Evolutionary conservation across 2,113 vertebrate species (phyloP).

Genomic region (Centropus bengalensis): DNA sequence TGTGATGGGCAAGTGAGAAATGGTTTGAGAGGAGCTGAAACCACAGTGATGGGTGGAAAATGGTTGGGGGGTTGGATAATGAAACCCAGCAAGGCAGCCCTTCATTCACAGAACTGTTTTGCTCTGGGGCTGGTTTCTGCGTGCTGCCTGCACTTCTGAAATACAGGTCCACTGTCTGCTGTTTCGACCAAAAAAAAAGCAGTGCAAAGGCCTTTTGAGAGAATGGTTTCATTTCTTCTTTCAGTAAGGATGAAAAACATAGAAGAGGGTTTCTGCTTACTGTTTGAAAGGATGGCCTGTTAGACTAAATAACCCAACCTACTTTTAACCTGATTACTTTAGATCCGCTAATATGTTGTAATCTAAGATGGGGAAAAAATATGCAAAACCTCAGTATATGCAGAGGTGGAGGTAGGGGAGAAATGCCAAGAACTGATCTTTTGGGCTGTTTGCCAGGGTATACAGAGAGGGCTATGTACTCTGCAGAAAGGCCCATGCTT

Average conservation of each 20-base stretch:
- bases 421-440: not conserved
- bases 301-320: not conserved
- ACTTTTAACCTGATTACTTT: not conserved
- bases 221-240: not conserved
- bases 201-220: not conserved
- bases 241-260: too few relatives aligned
- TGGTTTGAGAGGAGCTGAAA: not conserved
- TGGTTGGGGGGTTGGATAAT: rapidly evolving
- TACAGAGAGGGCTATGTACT: not conserved
- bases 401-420: not conserved
- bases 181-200: rapidly evolving
- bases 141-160: not conserved
- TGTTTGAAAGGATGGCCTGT: not conserved
- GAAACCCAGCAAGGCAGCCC: not conserved
- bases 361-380: not conserved
- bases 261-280: not conserved
- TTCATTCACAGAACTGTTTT: not conserved
- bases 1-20: rapidly evolving
- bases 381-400: not conserved
- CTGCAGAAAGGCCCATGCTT: not conserved
- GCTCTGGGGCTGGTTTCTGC: not conserved
- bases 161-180: not conserved
- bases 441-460: not conserved
- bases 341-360: not conserved
- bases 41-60: rapidly evolving